Evolutionary conservation across 2,113 vertebrate species (phyloP), one percentile per base, ranked within the genome.

Genomic region (Isurus oxyrinchus): DNA sequence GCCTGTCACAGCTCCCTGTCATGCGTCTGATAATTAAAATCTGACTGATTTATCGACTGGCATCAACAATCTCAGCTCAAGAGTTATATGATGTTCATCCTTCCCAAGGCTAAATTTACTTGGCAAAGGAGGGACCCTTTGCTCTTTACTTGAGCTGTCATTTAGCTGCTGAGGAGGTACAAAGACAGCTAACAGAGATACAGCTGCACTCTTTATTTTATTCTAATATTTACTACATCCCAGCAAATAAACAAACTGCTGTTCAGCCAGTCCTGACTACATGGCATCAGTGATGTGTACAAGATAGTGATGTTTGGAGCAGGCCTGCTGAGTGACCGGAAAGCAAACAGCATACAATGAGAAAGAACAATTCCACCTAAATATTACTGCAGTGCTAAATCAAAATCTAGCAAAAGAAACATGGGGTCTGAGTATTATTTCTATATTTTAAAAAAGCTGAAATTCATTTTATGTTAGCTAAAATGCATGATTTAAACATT

Each of bases 21-120:
- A 98, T 98, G 98, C 98, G 97, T 98, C 98, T 97, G 97, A 99
- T 98, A 98, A 98, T 99, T 98, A 98, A 98, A 98, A 98, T 98
- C 98, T 97, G 98, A 98, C 98, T 98, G 98, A 98, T 98, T 98
- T 98, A 98, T 98, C 98, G 98, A 98, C 98, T 97, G 98, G 97
- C 97, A 97, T 98, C 97, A 97, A 97, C 97, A 97, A 98, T 97
- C 97, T 97, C 97, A 97, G 98, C 97, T 97, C 98, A 96, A 97
- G 97, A 98, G 97, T 98, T 98, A 97, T 98, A 98, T 97, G 97
- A 97, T 97, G 97, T 97, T 98, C 98, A 97, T 98, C 97, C 98
- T 98, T 98, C 98, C 98, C 98, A 98, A 97, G 98, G 98, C 98
- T 98, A 98, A 98, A 98, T 98, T 98, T 98, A 98, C 98, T 98